Evolutionary conservation across 2,797 vertebrate species (phyloP), one percentile per base, ranked within the genome.

Genomic region (Eulemur coronatus): DNA sequence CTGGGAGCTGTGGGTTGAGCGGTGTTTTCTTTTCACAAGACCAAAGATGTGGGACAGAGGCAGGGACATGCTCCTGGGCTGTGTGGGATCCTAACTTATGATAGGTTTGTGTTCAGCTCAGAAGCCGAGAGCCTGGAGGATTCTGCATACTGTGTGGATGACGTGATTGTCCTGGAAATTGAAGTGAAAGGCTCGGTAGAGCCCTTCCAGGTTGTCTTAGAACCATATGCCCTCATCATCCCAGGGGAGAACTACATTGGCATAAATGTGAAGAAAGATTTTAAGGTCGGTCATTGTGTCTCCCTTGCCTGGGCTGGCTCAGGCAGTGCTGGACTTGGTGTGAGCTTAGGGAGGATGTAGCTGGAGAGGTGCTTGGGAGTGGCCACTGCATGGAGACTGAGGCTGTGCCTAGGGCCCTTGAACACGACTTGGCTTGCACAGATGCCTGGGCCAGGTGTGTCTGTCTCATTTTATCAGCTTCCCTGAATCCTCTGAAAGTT

Each of bases 121-220:
- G 88, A 95, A 28, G 65, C 38, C 0, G 35, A 13, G 11, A 80
- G 13, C 12, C 75, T 82, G 91, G 92, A 7, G 85, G 96, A 80
- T 8, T 67, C 28, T 43, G 82, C 90, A 7, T 97, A n/a, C 93
- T 96, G 94, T 26, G 8, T 96, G 89, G 98, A 97, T 12, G 99
- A 99, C 28, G 98, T 99, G 76, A 99, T 99, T 11, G 99, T 97
- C 48, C 97, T 99, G 98, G 99, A 99, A 97, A 98, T 99, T 59
- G 99, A 99, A 97, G 98, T 99, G 76, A 99, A 99, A 98, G 99
- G 99, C 65, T 98, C 98, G 0, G 98, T 99, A 0, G 99, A 99
- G 97, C 99, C 99, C 0, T 99, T 99, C 98, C 96, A 98, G 75
- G 92, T 99, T 67, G 98, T 99, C 50, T 96, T 99, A 79, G 99